A percentile compares a stretch with the other conserved stretches of the same genome.
Conservation (phyloP, 64 coral and sea anemone genomes). For the Orbicella faveolata region DNA sequence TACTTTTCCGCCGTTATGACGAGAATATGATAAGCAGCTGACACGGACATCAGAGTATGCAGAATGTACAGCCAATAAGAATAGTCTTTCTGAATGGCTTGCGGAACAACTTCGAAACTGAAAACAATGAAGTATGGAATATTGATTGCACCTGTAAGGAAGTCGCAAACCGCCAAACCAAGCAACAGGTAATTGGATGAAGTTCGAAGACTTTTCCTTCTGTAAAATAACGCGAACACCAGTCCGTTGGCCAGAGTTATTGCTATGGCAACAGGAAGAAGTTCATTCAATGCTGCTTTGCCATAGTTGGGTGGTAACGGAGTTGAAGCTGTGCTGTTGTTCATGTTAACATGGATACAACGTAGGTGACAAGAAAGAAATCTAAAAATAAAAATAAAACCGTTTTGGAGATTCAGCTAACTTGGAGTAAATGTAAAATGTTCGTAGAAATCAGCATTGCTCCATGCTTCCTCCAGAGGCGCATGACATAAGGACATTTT, state of each 20-base stretch:
- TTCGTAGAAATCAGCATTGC: too few relatives aligned
- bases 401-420: too few relatives aligned
- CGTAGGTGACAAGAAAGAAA: too few relatives aligned
- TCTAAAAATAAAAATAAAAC: too few relatives aligned
- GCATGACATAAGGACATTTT: too few relatives aligned
- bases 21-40: constrained; percentile 51
- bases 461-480: too few relatives aligned
- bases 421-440: too few relatives aligned
- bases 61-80: not conserved
- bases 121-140: constrained; percentile 50
- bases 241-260: constrained; percentile 64
- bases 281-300: not conserved
- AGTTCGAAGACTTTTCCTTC: constrained; percentile 37
- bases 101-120: not conserved
- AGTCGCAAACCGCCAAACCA: constrained; percentile 71
- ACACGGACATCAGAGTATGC: constrained; percentile 19
- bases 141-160: constrained; percentile 63
- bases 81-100: not conserved
- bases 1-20: constrained; percentile 53
- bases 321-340: not conserved
- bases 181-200: constrained; percentile 67
- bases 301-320: not conserved
- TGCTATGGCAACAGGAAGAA: constrained; percentile 48
- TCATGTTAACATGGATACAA: not conserved
- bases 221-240: constrained; percentile 64